Percentiles rank a stretch among this genome's conserved stretches.
phyloP scores from a whole-genome alignment of 2,888 invertebrate genomes.

The Homarus gammarus region DNA sequence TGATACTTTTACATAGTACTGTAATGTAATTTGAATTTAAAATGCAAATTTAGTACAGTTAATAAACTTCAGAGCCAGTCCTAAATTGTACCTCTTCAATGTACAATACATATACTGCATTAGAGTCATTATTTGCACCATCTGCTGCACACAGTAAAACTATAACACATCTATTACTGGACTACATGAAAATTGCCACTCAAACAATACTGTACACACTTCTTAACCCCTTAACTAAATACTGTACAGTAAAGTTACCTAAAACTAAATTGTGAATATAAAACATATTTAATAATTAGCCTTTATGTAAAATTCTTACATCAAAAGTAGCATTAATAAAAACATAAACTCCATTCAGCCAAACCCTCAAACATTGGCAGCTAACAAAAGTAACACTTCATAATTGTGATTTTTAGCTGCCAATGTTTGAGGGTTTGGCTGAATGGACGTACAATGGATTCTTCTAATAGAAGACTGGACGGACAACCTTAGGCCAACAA shows the following conservation, averaged over 20 bases:
- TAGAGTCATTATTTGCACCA: neutral
- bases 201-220: neutral
- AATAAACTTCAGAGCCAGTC: too few species aligned
- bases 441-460: too few species aligned
- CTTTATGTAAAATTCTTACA: neutral
- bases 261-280: neutral
- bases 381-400: too few species aligned
- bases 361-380: too few species aligned
- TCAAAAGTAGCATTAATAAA: neutral
- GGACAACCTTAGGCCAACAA: too few species aligned
- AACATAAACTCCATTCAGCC: too few species aligned
- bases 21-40: too few species aligned
- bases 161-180: neutral
- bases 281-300: neutral
- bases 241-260: neutral
- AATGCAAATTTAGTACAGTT: too few species aligned
- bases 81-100: neutral
- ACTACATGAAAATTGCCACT: neutral
- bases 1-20: neutral
- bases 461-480: too few species aligned
- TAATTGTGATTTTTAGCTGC: too few species aligned
- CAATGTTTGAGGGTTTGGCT: too few species aligned
- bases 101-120: neutral
- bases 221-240: neutral
- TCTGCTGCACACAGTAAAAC: neutral